phyloP scores from a whole-genome alignment of 2,113 vertebrate genomes.

The Xenopus borealis region DNA sequence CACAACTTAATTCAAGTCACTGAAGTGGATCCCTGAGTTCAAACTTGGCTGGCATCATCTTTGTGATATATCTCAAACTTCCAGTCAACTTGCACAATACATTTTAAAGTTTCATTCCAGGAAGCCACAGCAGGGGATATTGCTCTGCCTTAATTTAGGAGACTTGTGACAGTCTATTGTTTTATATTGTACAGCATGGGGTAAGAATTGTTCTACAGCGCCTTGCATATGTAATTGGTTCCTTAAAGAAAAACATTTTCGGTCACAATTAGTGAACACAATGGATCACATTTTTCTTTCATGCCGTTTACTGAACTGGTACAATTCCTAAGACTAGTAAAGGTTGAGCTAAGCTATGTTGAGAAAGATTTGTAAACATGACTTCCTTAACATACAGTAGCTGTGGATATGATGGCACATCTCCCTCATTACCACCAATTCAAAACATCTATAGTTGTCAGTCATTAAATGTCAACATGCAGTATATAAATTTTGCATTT shows the following conservation, averaged over 20 bases:
- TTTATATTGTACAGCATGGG: not conserved
- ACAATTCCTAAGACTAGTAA: slow-evolving; percentile 20
- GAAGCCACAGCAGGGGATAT: slow-evolving; percentile 16
- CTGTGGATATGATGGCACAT: too few relatives aligned
- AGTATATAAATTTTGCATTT: too few relatives aligned
- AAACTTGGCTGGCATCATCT: slow-evolving; percentile 33
- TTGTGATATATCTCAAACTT: slow-evolving; percentile 37
- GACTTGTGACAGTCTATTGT: slow-evolving; percentile 13
- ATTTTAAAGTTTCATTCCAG: slow-evolving; percentile 19
- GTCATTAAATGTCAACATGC: too few relatives aligned
- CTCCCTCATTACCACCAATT: too few relatives aligned
- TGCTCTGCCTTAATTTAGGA: slow-evolving; percentile 8
- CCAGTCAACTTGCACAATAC: slow-evolving; percentile 20
- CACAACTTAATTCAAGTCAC: slow-evolving; percentile 44
- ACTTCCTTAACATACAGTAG: too few relatives aligned
- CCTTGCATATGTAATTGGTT: not conserved
- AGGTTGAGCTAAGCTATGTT: not conserved
- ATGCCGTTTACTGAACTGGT: slow-evolving; percentile 11
- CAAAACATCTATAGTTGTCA: too few relatives aligned
- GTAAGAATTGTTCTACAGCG: slow-evolving; percentile 9
- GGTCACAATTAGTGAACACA: slow-evolving; percentile 14
- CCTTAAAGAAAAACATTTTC: not conserved
- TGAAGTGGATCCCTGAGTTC: slow-evolving; percentile 41
- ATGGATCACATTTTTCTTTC: not conserved
- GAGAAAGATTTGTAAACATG: too few relatives aligned